phyloP scores from a whole-genome alignment of 1,140 invertebrate species.

The Helicoverpa zea region DNA sequence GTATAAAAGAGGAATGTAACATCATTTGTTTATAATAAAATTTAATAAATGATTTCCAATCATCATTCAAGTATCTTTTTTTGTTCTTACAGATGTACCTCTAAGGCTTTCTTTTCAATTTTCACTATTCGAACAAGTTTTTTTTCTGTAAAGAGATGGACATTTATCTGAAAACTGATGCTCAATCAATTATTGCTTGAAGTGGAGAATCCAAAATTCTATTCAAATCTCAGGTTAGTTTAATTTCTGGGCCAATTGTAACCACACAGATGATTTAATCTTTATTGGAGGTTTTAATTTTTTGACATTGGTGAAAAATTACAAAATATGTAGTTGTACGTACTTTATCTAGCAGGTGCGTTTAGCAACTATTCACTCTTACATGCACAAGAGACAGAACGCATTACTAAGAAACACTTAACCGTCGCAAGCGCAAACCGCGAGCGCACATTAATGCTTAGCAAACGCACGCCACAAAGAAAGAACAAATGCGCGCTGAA shows the following conservation, averaged over 20 bases:
- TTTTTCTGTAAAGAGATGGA: no score
- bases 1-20: constrained; percentile 71
- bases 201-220: no score
- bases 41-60: constrained; percentile 47
- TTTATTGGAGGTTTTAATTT: no score
- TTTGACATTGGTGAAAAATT: no score
- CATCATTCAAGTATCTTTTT: not conserved
- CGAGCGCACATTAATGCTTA: constrained; percentile 76
- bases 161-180: no score
- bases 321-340: not conserved
- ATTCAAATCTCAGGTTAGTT: no score
- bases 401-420: constrained; percentile 75
- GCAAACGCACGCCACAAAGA: constrained; percentile 74
- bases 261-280: no score
- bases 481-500: constrained; percentile 52
- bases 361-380: constrained; percentile 57
- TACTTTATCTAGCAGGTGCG: constrained; percentile 1
- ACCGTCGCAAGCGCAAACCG: constrained; percentile 65
- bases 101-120: no score
- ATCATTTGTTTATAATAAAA: constrained; percentile 55
- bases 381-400: constrained; percentile 60
- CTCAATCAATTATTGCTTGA: no score
- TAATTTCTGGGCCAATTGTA: no score
- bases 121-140: no score
- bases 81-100: not conserved